Percentiles rank a stretch among this genome's conserved stretches.
Evolutionary conservation across 1,140 invertebrate species (phyloP).

Genomic region (Aphelenchoides besseyi): DNA sequence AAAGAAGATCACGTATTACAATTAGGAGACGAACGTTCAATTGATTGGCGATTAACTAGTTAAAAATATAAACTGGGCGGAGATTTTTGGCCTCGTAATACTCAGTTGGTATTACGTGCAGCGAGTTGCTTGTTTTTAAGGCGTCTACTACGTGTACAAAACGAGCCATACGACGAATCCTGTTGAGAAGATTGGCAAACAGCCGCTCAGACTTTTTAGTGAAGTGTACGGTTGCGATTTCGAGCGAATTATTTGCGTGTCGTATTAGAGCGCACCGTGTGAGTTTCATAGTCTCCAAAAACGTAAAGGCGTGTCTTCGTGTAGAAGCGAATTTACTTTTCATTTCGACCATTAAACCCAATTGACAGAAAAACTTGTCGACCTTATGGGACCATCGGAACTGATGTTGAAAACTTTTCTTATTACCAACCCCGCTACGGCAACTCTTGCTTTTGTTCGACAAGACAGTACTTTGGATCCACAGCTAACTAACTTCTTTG

Average conservation of each 20-base stretch:
- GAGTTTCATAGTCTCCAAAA: neutral
- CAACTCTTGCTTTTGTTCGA: constrained; percentile 3
- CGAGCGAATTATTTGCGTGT: neutral
- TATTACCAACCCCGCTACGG: constrained; percentile 4
- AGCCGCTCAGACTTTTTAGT: neutral
- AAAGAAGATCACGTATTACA: too few relatives aligned
- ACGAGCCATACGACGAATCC: constrained; percentile 3
- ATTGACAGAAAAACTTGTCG: too few relatives aligned
- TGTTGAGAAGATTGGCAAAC: neutral
- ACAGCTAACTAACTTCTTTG: neutral
- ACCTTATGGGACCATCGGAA: neutral
- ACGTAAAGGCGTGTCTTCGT: neutral
- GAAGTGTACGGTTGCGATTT: too few relatives aligned
- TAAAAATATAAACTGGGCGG: too few relatives aligned
- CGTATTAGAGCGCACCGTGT: neutral
- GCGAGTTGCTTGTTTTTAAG: too few relatives aligned
- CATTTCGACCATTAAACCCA: neutral
- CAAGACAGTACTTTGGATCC: neutral
- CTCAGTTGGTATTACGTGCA: too few relatives aligned
- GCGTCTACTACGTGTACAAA: neutral
- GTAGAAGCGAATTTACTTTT: neutral
- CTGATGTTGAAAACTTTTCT: constrained; percentile 9
- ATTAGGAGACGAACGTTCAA: too few relatives aligned
- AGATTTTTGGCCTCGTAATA: too few relatives aligned
- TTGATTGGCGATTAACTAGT: too few relatives aligned